Evolutionary conservation across 2,797 vertebrate species (phyloP), one percentile per base, ranked within the genome.

Genomic region (Dipus sagitta): DNA sequence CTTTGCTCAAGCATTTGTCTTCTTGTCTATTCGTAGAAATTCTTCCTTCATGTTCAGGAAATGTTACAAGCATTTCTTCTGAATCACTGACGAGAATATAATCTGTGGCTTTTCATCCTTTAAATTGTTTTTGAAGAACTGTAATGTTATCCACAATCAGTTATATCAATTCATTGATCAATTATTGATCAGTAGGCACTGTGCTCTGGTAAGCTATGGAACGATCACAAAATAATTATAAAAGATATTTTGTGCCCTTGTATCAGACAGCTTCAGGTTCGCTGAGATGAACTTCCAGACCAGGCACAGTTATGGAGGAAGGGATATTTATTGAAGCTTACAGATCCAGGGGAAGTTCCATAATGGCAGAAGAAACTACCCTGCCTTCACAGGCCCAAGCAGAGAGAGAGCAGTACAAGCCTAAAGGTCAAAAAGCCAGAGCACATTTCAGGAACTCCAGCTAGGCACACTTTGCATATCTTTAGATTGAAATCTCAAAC

Each of bases 91-190:
- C 68, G 3, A 64, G 20, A 82, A 72, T 76, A 72, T 76, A 78
- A 52, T 21, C 4, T 14, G 34, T 58, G 15, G 26, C 42, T 86
- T 89, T 77, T 75, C 10, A 70, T 8, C 60, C 34, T 81, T 86
- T 87, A 65, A 74, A 47, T 12, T 92, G 20, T 54, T 88, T 90
- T 30, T 84, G 32, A 94, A 86, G 34, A 92, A 88, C n/a, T 79
- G 9, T 18, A 85, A 21, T 65, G 28, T 32, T 47, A 47, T 47
- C 47, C 47, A 47, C 47, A 84, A 67, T 85, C 42, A 94, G 8
- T 58, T 83, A 91, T 47, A 68, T 70, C 18, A 62, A 34, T 77
- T 8, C 88, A 68, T 64, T 52, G 6, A 87, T 88, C 84, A 58
- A 30, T 38, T 88, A 2, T 14, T 34, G 32, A 81, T 84, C 34